phyloP scores from a whole-genome alignment of 2,113 vertebrate genomes.

The Callopanchax toddi region DNA sequence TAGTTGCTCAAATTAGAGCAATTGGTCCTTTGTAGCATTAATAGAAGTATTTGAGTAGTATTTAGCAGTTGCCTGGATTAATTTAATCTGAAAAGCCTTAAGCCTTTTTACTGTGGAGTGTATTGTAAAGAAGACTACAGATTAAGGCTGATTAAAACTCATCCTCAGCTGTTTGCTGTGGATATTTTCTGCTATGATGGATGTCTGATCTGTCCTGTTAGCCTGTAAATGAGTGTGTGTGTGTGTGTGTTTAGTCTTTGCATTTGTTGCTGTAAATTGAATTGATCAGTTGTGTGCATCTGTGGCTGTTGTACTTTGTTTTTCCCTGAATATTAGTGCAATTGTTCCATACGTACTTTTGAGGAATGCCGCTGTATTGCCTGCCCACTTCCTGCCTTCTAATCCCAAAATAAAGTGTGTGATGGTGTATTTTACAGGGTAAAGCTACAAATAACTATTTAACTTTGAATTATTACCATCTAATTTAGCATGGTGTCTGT shows the following conservation, averaged over 20 bases:
- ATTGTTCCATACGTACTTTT: conserved; percentile 2
- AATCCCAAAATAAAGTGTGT: conserved; percentile 15
- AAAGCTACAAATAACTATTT: conserved; percentile 2
- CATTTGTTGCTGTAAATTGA: too few relatives aligned
- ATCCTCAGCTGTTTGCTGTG: conserved; percentile 26
- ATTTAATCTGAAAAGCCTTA: conserved; percentile 38
- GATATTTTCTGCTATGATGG: conserved; percentile 28
- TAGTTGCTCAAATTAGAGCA: conserved; percentile 17
- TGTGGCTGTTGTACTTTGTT: not conserved
- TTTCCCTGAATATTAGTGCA: not conserved
- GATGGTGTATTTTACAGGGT: conserved; percentile 7
- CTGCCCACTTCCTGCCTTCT: conserved; percentile 7
- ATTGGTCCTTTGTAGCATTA: conserved; percentile 3
- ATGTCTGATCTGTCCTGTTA: conserved; percentile 47
- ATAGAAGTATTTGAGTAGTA: too few relatives aligned
- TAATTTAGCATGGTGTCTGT: conserved; percentile 18
- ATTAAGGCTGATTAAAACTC: conserved; percentile 61
- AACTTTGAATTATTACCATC: conserved; percentile 19
- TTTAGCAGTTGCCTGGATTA: conserved; percentile 38
- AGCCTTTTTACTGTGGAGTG: conserved; percentile 34
- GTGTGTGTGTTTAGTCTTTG: too few relatives aligned
- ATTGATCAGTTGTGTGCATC: conserved; percentile 1
- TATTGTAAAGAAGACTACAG: conserved; percentile 47
- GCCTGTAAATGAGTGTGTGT: conserved; percentile 6
- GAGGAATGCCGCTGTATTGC: conserved; percentile 18